These are phyloP conservation scores for Heliconius hermathena DNA, from an alignment of 1,140 invertebrate genomes.

Conservation along the genomic window DNA sequence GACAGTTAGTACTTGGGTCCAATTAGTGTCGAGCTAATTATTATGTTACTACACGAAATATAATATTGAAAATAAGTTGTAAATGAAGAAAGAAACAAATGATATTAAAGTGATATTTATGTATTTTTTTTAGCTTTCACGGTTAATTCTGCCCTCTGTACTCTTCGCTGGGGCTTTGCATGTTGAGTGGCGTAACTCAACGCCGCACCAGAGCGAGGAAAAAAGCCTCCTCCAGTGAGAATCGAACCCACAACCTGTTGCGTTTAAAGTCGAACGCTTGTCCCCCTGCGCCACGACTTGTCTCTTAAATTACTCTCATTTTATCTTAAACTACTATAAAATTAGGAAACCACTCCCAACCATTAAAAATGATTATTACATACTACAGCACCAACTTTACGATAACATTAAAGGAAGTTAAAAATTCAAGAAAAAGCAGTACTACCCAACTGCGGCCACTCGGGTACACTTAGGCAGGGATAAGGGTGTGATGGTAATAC, in stretches of 20 bases:
- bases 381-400: not conserved
- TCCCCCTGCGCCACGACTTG: too few relatives aligned
- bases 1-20: not conserved
- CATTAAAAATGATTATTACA: not conserved
- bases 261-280: too few relatives aligned
- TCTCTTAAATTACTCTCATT: not conserved
- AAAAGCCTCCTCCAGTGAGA: too few relatives aligned
- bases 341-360: not conserved
- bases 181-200: too few relatives aligned
- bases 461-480: constrained; percentile 47
- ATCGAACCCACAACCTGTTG: too few relatives aligned
- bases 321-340: not conserved
- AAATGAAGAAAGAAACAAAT: not conserved
- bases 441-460: constrained; percentile 48
- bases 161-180: too few relatives aligned
- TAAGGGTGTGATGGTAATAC: constrained; percentile 53
- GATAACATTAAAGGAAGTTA: constrained; percentile 45
- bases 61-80: not conserved
- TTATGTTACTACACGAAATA: not conserved
- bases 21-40: constrained; percentile 2
- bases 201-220: too few relatives aligned
- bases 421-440: constrained; percentile 60
- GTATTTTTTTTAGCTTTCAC: too few relatives aligned
- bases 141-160: too few relatives aligned
- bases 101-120: not conserved